phyloP scores from a whole-genome alignment of 2,113 vertebrate species.

The Salvelinus fontinalis region DNA sequence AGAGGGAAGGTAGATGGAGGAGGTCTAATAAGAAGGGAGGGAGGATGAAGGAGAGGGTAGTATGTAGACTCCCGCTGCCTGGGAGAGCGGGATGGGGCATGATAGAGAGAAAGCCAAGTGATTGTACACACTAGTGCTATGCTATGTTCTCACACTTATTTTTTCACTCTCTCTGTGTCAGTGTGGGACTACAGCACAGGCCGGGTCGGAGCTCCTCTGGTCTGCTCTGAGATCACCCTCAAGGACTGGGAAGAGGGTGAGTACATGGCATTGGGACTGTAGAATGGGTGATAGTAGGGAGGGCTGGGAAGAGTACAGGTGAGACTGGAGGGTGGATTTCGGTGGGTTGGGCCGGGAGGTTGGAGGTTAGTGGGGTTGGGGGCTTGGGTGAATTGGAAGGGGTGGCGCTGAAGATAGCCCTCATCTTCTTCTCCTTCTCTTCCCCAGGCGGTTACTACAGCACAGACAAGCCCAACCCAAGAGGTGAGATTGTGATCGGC shows the following conservation, averaged over 20 bases:
- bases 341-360: not conserved
- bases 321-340: too few species aligned
- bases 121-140: too few species aligned
- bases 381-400: too few species aligned
- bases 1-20: not conserved
- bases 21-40: too few species aligned
- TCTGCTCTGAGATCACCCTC: conserved; percentile 91
- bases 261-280: conserved; percentile 20
- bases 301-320: not conserved
- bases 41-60: not conserved
- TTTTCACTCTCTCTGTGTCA: conserved; percentile 53
- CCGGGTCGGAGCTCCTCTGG: conserved; percentile 92
- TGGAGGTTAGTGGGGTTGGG: not conserved
- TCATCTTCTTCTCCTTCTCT: not conserved
- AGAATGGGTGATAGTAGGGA: too few species aligned
- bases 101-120: too few species aligned
- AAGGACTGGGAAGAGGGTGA: conserved; percentile 96
- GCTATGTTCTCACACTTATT: too few species aligned
- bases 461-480: conserved; percentile 90
- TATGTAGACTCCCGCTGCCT: too few species aligned
- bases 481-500: conserved; percentile 94
- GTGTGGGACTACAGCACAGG: conserved; percentile 95
- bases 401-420: not conserved
- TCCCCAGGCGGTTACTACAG: conserved; percentile 89
- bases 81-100: too few species aligned